These are phyloP conservation scores for Chelonia mydas DNA, from an alignment of 2,797 vertebrate genomes.

Conservation along the genomic window DNA sequence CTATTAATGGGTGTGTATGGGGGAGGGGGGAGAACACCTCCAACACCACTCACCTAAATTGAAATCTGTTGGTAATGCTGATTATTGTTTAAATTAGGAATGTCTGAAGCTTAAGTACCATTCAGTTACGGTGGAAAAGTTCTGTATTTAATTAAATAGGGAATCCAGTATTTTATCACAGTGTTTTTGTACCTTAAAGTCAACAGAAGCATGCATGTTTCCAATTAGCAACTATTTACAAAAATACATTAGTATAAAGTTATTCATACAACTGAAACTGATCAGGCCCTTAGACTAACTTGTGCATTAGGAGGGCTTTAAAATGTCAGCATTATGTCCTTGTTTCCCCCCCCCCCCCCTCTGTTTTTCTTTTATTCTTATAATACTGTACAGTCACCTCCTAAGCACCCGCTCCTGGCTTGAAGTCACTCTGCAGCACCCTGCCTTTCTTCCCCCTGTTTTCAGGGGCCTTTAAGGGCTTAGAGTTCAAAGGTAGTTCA, in stretches of 20 bases:
- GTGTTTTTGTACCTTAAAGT: neutral
- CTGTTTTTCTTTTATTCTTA: neutral
- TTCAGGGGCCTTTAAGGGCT: neutral
- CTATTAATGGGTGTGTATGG: neutral
- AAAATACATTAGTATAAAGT: neutral
- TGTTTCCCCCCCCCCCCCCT: accelerated
- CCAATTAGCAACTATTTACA: neutral
- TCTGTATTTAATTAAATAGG: neutral
- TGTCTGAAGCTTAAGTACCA: neutral
- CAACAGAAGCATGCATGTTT: accelerated
- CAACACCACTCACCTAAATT: neutral
- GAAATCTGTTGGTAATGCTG: neutral
- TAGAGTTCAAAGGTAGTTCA: neutral
- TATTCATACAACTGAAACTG: neutral
- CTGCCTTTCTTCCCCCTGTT: neutral
- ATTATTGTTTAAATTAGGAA: neutral
- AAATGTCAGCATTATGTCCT: neutral
- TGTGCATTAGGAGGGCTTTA: neutral
- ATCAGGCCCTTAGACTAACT: neutral
- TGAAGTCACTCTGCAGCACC: neutral
- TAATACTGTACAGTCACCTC: neutral
- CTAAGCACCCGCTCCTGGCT: neutral
- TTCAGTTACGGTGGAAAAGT: neutral
- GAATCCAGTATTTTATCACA: neutral
- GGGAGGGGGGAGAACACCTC: neutral